Conservation (phyloP, 2,113 vertebrate genomes). For the Eulemur rufifrons region DNA sequence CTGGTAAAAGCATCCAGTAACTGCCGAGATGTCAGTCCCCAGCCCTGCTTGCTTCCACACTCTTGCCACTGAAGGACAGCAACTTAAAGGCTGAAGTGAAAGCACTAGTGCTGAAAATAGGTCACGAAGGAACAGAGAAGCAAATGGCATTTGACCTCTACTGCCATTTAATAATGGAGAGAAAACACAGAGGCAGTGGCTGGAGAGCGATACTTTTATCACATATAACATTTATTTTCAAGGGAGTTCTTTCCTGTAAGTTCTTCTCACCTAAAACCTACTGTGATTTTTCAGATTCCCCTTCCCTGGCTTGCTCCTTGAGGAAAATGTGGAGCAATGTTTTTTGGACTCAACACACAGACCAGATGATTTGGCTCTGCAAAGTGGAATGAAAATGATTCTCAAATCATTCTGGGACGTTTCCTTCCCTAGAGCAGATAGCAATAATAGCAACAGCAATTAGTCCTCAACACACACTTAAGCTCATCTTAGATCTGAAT, state of each 20-base stretch:
- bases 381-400: not conserved
- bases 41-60: not conserved
- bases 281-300: slow-evolving; percentile 39
- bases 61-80: not conserved
- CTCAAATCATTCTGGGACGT: slow-evolving; percentile 22
- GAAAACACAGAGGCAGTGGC: slow-evolving; percentile 6
- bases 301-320: slow-evolving; percentile 20
- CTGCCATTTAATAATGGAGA: not conserved
- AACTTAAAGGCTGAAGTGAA: slow-evolving; percentile 18
- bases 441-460: not conserved
- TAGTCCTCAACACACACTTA: slow-evolving; percentile 5
- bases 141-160: slow-evolving; percentile 10
- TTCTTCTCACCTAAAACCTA: slow-evolving; percentile 51
- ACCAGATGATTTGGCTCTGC: slow-evolving; percentile 44
- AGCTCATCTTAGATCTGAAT: not conserved
- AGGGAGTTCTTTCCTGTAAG: slow-evolving; percentile 33
- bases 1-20: not conserved
- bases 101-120: slow-evolving; percentile 15
- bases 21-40: not conserved
- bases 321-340: slow-evolving; percentile 25
- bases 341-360: slow-evolving; percentile 7
- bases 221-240: slow-evolving; percentile 1
- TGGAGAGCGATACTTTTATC: not conserved
- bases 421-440: not conserved
- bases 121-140: not conserved